Percentiles rank a stretch among this genome's conserved stretches.
phyloP scores from a whole-genome alignment of 1,140 invertebrate species.

The Drosophila novamexicana region DNA sequence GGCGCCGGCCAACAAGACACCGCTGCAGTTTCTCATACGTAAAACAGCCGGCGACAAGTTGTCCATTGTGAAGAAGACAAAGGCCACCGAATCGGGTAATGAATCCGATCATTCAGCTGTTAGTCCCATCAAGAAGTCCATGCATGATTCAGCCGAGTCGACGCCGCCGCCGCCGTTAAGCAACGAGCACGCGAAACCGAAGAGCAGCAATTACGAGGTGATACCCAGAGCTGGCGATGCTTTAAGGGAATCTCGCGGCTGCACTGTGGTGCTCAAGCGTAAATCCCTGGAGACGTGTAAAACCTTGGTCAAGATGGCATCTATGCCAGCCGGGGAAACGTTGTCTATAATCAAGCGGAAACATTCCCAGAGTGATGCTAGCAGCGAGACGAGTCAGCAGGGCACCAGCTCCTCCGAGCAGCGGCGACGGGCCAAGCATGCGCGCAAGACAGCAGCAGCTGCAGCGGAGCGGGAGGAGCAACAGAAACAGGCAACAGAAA shows the following conservation, averaged over 20 bases:
- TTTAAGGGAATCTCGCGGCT: constrained; percentile 59
- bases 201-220: constrained; percentile 72
- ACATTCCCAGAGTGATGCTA: constrained; percentile 65
- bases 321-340: background rate
- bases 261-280: constrained; percentile 75
- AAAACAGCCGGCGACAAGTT: constrained; percentile 78
- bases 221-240: constrained; percentile 59
- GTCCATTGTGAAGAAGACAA: constrained; percentile 80
- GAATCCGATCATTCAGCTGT: constrained; percentile 64
- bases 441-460: constrained; percentile 22
- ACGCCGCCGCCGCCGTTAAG: background rate
- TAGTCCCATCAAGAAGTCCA: constrained; percentile 55
- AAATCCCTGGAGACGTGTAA: constrained; percentile 61
- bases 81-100: constrained; percentile 69
- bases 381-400: constrained; percentile 53
- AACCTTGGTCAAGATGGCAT: constrained; percentile 25
- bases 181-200: constrained; percentile 52
- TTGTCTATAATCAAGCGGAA: constrained; percentile 44
- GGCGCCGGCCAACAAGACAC: constrained; percentile 79
- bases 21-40: constrained; percentile 79
- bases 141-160: constrained; percentile 8
- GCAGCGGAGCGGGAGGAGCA: background rate
- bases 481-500: constrained; percentile 1
- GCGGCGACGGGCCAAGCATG: constrained; percentile 50
- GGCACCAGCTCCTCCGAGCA: constrained; percentile 24